Evolutionary conservation across 2,113 vertebrate genomes (phyloP), one percentile per base, ranked within the genome.

Genomic region (Colaptes auratus): DNA sequence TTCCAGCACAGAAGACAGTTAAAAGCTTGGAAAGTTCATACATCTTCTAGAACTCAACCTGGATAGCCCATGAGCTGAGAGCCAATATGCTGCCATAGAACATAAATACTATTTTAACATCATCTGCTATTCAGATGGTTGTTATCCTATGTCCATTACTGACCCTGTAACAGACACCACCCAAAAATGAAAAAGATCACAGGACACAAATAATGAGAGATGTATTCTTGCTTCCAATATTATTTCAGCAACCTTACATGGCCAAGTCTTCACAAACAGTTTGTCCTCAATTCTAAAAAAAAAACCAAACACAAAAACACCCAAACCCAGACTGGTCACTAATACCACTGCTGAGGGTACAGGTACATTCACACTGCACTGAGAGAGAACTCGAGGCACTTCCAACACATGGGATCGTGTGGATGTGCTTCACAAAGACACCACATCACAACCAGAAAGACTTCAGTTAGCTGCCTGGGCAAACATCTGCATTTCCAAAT

Each of bases 21-120:
- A 80, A 91, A 88, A 78, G 4, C 59, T 36, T 76, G 19, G 65
- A 90, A 89, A 13, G 61, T 58, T 78, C 76, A 66, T 9, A 46
- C 10, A 76, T 30, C 46, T 75, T 58, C 52, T 48, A 70, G 16
- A 85, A 19, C 16, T 85, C 81, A 82, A 67, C 19, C 35, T 78
- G 76, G 60, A 79, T 0, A 92, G 63, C 60, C 71, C n/a, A 20
- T 7, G 7, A 92, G 46, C 30, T 44, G 28, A 93, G n/a, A 70
- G 36, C 65, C 82, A 86, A 56, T 14, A 71, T 6, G 20, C 31
- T 52, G 25, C 36, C 19, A 27, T 1, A 6, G 9, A 70, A 7
- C 83, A 27, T 25, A 70, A 65, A 79, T 74, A 87, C 16, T 1
- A 8, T 55, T 90, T 72, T 65, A 89, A 79, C 14, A 81, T 10